Conservation (phyloP, 53 echinoderm and acorn worm genomes). For the Holothuria leucospilota region DNA sequence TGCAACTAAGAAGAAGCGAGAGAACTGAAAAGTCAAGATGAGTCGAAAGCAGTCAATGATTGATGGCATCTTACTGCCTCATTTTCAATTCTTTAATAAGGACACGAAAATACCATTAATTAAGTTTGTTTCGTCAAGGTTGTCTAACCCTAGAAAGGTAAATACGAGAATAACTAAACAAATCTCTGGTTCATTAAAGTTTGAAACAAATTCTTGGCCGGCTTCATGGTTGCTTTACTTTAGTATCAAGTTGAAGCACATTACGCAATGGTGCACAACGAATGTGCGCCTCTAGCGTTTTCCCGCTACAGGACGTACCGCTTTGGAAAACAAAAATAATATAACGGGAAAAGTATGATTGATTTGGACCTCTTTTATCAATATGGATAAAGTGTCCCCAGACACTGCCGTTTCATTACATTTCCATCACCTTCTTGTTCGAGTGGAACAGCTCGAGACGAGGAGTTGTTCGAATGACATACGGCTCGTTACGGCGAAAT, state of each 20-base stretch:
- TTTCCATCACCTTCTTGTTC: constrained; percentile 32
- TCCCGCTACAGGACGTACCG: constrained; percentile 44
- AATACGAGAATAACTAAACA: constrained; percentile 37
- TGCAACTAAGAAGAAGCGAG: too few relatives aligned
- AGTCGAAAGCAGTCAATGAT: constrained; percentile 10
- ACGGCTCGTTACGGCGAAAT: constrained; percentile 46
- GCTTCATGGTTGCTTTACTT: constrained; percentile 31
- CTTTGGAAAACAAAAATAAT: constrained; percentile 39
- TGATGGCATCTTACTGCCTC: constrained; percentile 1
- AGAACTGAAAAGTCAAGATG: background rate
- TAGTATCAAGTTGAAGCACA: constrained; percentile 24
- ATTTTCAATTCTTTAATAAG: constrained; percentile 44
- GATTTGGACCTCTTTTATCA: constrained; percentile 44
- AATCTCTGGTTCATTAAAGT: constrained; percentile 44
- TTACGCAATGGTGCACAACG: constrained; percentile 23
- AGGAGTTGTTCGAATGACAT: constrained; percentile 48
- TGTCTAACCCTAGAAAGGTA: constrained; percentile 25
- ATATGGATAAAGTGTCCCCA: constrained; percentile 46
- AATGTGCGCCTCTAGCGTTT: constrained; percentile 41
- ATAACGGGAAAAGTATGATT: constrained; percentile 41
- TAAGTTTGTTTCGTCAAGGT: constrained; percentile 40
- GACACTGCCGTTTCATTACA: constrained; percentile 39
- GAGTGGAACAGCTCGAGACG: constrained; percentile 37
- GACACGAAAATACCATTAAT: constrained; percentile 31
- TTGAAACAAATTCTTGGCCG: constrained; percentile 39